phyloP scores from a whole-genome alignment of 2,797 vertebrate genomes.

The Chromis chromis region DNA sequence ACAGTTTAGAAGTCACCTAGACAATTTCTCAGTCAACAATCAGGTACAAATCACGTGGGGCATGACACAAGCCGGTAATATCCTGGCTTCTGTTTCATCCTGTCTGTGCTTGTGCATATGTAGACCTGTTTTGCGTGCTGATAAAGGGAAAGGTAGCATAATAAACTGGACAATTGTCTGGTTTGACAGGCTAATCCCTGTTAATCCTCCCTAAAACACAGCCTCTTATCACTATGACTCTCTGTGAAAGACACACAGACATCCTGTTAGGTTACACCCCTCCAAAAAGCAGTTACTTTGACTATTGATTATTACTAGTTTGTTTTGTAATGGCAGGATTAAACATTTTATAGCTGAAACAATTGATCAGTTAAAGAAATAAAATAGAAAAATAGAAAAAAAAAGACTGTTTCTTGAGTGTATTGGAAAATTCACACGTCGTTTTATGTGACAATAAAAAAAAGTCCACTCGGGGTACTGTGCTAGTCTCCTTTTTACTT shows the following conservation, averaged over 20 bases:
- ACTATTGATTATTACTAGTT: neutral
- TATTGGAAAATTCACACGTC: no score
- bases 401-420: no score
- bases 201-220: constrained; percentile 73
- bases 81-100: constrained; percentile 9
- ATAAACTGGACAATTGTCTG: constrained; percentile 68
- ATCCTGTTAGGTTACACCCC: constrained; percentile 2
- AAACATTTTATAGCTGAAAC: neutral
- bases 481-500: no score
- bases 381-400: no score
- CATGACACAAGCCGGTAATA: neutral
- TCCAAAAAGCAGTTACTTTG: neutral
- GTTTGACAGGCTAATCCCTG: constrained; percentile 73
- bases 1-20: neutral
- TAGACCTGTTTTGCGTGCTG: constrained; percentile 27
- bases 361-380: no score
- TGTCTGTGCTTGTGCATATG: constrained; percentile 11
- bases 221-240: constrained; percentile 54
- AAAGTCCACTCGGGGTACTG: no score
- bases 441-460: no score
- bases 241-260: constrained; percentile 24
- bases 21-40: neutral
- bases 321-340: neutral
- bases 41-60: neutral
- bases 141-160: constrained; percentile 68